Conservation (phyloP, 2,888 invertebrate species). For the Callinectes sapidus region DNA sequence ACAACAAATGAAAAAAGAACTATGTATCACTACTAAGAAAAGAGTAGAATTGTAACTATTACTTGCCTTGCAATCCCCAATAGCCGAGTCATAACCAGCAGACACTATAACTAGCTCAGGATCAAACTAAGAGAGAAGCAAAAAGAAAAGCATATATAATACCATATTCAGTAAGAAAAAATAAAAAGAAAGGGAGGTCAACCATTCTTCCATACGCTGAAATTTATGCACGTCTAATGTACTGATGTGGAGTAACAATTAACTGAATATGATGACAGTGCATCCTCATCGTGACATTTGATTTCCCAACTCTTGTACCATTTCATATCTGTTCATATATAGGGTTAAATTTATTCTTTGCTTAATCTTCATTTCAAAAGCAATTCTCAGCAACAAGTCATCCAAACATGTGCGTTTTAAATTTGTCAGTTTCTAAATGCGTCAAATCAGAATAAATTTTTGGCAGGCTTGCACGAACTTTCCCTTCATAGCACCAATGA, state of each 20-base stretch:
- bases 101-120: slow-evolving; percentile 78
- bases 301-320: background rate
- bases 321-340: background rate
- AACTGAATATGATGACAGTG: background rate
- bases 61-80: slow-evolving; percentile 77
- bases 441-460: background rate
- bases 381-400: background rate
- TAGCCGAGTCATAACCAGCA: slow-evolving; percentile 77
- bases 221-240: background rate
- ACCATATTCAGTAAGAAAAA: slow-evolving; percentile 44
- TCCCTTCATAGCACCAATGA: background rate
- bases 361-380: too few species aligned
- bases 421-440: background rate
- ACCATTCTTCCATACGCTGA: background rate
- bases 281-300: background rate
- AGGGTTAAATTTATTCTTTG: background rate
- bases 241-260: background rate
- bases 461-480: background rate
- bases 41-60: background rate
- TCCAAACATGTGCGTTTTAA: background rate
- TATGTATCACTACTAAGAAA: background rate
- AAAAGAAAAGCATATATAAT: slow-evolving; percentile 34
- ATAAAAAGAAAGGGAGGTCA: background rate
- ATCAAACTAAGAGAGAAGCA: slow-evolving; percentile 75
- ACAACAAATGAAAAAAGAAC: background rate